Evolutionary conservation across 2,888 invertebrate species (phyloP), one percentile per base, ranked within the genome.

Genomic region (Eumacrocentrus americanus): DNA sequence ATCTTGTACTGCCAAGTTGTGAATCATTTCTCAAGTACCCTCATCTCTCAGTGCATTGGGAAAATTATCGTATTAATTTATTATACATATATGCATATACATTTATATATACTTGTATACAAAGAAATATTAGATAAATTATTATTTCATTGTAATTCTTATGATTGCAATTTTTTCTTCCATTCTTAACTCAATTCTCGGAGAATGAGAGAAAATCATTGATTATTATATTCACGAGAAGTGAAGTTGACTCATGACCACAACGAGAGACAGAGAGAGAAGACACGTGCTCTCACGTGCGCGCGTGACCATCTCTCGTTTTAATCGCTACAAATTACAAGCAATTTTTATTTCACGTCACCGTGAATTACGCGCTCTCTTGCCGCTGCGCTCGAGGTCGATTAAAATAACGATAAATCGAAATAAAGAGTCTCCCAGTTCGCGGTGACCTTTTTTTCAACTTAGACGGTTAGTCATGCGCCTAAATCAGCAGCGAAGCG

Each of bases 281-380:
- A 42, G 16, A 18, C 42, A 42, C 47, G 47, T 47, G 22, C 47
- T 47, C 25, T 14, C 23, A 47, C 46, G 22, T 20, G 22, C 25
- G 25, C 47, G 47, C 47, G 47, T 47, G 47, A 47, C 23, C 25
- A 22, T 47, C 12, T 23, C 47, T 47, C 47, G 25, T 47, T 47
- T 47, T 23, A 46, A 46, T 46, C 46, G 12, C 46, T 22, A 22
- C 23, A 22, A 3, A 47, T 47, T 25, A 23, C 22, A 47, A 20
- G 25, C n/a, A 47, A 47, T 47, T 47, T 47, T 47, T 29, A 29
- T 42, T 42, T 16, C 20, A 5, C 14, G 5, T 42, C 18, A 42
- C 20, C 14, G 42, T 42, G 42, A 42, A 42, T 42, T 18, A 42
- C 18, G 42, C 20, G 18, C 42, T 18, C 18, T 18, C 16, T 14